phyloP scores from a whole-genome alignment of 2,888 invertebrate species.

The Cephus pygmeus region DNA sequence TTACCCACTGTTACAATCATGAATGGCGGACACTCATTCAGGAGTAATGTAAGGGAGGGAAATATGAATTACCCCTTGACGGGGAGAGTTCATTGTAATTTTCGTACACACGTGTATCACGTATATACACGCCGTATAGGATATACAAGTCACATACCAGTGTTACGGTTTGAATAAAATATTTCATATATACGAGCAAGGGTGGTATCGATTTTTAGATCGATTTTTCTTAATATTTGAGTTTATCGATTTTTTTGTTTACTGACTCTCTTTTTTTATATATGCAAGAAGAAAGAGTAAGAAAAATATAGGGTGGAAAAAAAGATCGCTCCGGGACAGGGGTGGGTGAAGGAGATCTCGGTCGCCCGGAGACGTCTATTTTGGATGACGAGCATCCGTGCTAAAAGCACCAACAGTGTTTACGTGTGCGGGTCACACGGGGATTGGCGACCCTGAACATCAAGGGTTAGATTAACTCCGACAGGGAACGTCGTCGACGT shows the following conservation, averaged over 20 bases:
- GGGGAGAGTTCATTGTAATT: too few relatives aligned
- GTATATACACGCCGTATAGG: too few relatives aligned
- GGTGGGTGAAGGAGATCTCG: not conserved
- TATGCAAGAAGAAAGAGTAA: not conserved
- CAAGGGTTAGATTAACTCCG: not conserved
- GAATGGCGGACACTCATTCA: too few relatives aligned
- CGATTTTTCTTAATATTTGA: too few relatives aligned
- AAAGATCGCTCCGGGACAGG: not conserved
- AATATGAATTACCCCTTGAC: too few relatives aligned
- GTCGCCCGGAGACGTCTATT: not conserved
- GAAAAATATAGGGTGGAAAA: not conserved
- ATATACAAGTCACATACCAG: too few relatives aligned
- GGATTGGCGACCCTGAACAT: not conserved
- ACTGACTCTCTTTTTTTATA: not conserved
- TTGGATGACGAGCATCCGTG: not conserved
- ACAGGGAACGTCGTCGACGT: not conserved
- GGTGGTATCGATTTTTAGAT: too few relatives aligned
- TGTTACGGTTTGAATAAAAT: too few relatives aligned
- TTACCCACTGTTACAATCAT: too few relatives aligned
- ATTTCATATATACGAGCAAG: too few relatives aligned
- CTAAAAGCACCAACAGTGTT: conserved; percentile 8
- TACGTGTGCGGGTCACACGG: not conserved
- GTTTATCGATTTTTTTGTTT: not conserved
- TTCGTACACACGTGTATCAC: too few relatives aligned
- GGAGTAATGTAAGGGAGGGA: too few relatives aligned